Base-by-base conservation (phyloP, 2,888 invertebrate genomes). In the Ctena decussata region DNA sequence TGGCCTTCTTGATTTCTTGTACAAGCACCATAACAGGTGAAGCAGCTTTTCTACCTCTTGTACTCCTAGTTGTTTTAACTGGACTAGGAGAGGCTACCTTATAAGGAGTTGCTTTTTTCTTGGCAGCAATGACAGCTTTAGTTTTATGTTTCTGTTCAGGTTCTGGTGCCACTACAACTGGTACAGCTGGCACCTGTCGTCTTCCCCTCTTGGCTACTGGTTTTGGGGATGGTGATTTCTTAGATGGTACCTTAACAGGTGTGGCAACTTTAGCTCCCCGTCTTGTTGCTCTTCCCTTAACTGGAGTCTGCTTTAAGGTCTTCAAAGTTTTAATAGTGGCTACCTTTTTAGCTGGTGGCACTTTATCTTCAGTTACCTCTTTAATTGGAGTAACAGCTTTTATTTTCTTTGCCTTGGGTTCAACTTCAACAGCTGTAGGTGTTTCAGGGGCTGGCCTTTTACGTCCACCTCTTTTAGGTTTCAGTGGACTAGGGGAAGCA, bases 61-160 rank as follows among this genome's bases (percentile, higher is more conserved):
- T 60, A 30, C 60, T 18, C 18, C 60, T 60, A 6, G 1, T 60
- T 27, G 60, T 6, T 27, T 53, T 53, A 5, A 60, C 60, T 27
- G 60, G 60, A 27, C 24, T 53, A 11, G 46, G 69, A 27, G 72
- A 32, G 37, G 53, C 53, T 27, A 24, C 53, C 60, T 71, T 87
- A 35, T 57, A 74, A 15, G 77, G 81, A 65, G 60, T 72, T 24
- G 74, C 65, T 32, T 49, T 41, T 60, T 84, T 83, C n/a, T 21
- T 72, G 24, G 44, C 49, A n/a, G 44, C 49, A 35, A 12, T 71
- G 15, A 49, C 49, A 30, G 80, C 11, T 12, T 3, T 3, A 15
- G n/a, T 21, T 53, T 53, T 53, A 18, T 5, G 5, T 53, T 53
- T 53, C 24, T 18, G 6, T 21, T 18, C 53, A 8, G 11, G 12